A percentile compares a stretch with the other conserved stretches of the same genome.
phyloP scores from a whole-genome alignment of 2,888 invertebrate species.

The Caenorhabditis sp. region DNA sequence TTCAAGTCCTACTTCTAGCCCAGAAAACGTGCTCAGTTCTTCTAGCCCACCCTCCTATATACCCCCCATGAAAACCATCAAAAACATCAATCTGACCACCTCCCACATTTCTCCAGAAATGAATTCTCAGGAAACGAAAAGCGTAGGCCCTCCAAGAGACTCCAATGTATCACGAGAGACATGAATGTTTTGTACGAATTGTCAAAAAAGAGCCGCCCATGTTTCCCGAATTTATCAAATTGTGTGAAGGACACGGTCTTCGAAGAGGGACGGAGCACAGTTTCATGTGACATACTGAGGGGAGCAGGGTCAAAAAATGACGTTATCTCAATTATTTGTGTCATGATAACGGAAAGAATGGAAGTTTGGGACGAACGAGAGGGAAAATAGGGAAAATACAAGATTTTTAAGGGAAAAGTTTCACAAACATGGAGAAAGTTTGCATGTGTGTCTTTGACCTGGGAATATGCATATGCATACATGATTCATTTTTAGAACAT shows the following conservation, averaged over 20 bases:
- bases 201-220: neutral
- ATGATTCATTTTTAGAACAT: slow-evolving; percentile 44
- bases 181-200: slow-evolving; percentile 17
- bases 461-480: slow-evolving; percentile 14
- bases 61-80: neutral
- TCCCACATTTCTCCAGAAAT: neutral
- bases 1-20: too few relatives aligned
- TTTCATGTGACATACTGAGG: slow-evolving; percentile 37
- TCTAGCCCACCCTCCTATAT: neutral
- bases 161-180: slow-evolving; percentile 23
- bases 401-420: neutral
- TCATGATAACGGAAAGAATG: slow-evolving; percentile 3
- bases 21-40: neutral
- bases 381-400: neutral
- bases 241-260: slow-evolving; percentile 1
- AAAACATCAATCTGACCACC: slow-evolving; percentile 26
- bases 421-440: slow-evolving; percentile 21
- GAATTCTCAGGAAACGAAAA: slow-evolving; percentile 12
- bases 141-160: slow-evolving; percentile 2
- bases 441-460: slow-evolving; percentile 6
- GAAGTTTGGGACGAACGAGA: neutral
- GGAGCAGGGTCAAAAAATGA: slow-evolving; percentile 42
- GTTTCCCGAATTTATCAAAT: neutral
- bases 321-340: slow-evolving; percentile 28
- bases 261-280: slow-evolving; percentile 18